phyloP scores from a whole-genome alignment of 2,797 vertebrate genomes.

The Chelon labrosus region DNA sequence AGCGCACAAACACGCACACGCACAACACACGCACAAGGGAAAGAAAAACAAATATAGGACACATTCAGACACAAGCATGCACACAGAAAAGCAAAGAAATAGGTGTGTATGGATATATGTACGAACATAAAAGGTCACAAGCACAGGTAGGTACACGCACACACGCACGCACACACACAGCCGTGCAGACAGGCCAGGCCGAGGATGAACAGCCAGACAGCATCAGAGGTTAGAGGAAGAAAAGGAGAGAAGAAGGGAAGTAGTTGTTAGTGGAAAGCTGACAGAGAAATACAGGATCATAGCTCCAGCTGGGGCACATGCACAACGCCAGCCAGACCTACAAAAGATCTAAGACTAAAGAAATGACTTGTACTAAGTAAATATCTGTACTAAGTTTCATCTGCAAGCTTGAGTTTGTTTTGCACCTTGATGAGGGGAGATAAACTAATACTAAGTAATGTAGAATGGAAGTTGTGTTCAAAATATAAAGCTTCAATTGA shows the following conservation, averaged over 20 bases:
- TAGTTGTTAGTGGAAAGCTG: constrained; percentile 68
- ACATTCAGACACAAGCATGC: constrained; percentile 6
- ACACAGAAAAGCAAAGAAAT: background rate
- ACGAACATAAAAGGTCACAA: background rate
- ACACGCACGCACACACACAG: constrained; percentile 38
- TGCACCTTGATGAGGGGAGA: too few species aligned
- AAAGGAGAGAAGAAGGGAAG: constrained; percentile 51
- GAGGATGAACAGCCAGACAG: constrained; percentile 75
- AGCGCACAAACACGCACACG: constrained; percentile 61
- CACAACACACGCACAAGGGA: constrained; percentile 52
- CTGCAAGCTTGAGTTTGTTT: too few species aligned
- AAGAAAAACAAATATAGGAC: constrained; percentile 22
- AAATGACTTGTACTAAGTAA: too few species aligned
- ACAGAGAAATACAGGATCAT: constrained; percentile 55
- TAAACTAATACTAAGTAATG: too few species aligned
- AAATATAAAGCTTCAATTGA: too few species aligned
- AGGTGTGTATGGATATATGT: background rate
- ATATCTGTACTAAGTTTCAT: too few species aligned
- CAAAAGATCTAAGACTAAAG: background rate
- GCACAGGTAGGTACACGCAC: background rate
- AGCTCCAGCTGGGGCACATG: constrained; percentile 65
- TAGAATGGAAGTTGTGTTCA: too few species aligned
- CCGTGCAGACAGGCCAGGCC: constrained; percentile 76
- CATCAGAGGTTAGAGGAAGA: constrained; percentile 75
- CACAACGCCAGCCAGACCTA: constrained; percentile 30